A percentile compares a stretch with the other conserved stretches of the same genome.
Evolutionary conservation across 2,888 invertebrate genomes (phyloP).

Genomic region (Nomada flava): DNA sequence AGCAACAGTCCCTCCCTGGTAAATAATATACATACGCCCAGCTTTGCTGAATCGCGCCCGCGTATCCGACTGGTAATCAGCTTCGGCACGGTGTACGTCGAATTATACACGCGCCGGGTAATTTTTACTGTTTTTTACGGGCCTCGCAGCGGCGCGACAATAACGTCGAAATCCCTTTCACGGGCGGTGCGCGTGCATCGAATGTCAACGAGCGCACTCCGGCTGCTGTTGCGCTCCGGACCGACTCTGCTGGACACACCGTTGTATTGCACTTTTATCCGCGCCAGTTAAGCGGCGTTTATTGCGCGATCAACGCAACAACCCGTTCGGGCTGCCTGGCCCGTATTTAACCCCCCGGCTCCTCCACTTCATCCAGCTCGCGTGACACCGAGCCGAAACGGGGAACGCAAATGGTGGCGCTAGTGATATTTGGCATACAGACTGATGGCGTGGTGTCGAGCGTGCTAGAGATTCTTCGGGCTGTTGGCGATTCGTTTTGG

Average conservation of each 20-base stretch:
- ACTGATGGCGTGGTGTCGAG: background rate
- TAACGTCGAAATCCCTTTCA: constrained; percentile 55
- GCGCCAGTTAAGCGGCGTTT: constrained; percentile 49
- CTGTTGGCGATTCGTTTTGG: background rate
- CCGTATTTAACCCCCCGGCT: constrained; percentile 44
- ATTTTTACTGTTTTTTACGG: constrained; percentile 61
- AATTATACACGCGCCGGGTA: constrained; percentile 64
- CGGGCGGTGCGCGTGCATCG: constrained; percentile 33
- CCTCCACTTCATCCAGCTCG: background rate
- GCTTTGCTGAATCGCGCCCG: background rate
- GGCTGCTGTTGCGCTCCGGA: constrained; percentile 3
- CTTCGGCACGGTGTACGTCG: constrained; percentile 55
- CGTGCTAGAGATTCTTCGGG: background rate
- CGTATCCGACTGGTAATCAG: constrained; percentile 59
- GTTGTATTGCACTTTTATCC: constrained; percentile 41
- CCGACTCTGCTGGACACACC: background rate
- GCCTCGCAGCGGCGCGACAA: constrained; percentile 40
- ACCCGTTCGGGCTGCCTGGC: constrained; percentile 9
- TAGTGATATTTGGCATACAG: background rate
- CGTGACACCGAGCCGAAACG: background rate
- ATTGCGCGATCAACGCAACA: constrained; percentile 56
- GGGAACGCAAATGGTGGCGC: background rate
- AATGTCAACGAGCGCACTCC: constrained; percentile 54
- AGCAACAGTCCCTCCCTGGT: constrained; percentile 42
- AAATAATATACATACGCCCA: too few species aligned